Base-by-base conservation (phyloP, 2,797 vertebrate species). In the Gymnodraco acuticeps region DNA sequence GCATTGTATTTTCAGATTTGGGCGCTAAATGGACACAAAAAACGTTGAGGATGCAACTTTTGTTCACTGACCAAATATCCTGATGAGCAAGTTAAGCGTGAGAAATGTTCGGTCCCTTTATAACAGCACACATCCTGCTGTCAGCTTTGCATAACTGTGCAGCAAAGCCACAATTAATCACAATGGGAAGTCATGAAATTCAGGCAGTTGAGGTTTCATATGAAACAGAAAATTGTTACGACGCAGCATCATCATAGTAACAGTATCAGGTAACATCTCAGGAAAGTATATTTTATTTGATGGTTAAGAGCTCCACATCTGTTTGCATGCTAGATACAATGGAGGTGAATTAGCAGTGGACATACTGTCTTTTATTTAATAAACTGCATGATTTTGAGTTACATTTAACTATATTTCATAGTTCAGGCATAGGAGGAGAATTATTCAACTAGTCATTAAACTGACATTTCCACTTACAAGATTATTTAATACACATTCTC, bases 81-180 rank as follows among this genome's bases (percentile, higher is more conserved):
- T 12, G 16, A 60, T 45, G 54, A 48, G 23, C 38, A 71, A n/a
- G 60, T 73, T 23, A 33, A 60, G 33, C 5, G 19, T 77, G 50
- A 77, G 68, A 78, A 83, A 77, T 42, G 78, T 61, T 47, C 61
- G 54, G n/a, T 62, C 1, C 6, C 42, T 76, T 76, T 33, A 53
- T 48, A 81, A 47, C 75, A 64, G 74, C 83, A 74, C 81, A 76
- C 83, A 83, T 90, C 78, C 82, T 89, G 86, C 80, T 84, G 77
- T 83, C 79, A 81, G 46, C 69, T 65, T 64, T 41, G 46, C 55
- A 64, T 62, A 79, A 70, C 65, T 14, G 52, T 61, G 10, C 55
- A 70, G 50, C 19, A 3, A 17, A 61, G 66, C 45, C 10, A 52
- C 73, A 23, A 63, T 86, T 59, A 87, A 85, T 86, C 72, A 75